Evolutionary conservation across 2,113 vertebrate genomes (phyloP).

Genomic region (Craseonycteris thonglongyai): DNA sequence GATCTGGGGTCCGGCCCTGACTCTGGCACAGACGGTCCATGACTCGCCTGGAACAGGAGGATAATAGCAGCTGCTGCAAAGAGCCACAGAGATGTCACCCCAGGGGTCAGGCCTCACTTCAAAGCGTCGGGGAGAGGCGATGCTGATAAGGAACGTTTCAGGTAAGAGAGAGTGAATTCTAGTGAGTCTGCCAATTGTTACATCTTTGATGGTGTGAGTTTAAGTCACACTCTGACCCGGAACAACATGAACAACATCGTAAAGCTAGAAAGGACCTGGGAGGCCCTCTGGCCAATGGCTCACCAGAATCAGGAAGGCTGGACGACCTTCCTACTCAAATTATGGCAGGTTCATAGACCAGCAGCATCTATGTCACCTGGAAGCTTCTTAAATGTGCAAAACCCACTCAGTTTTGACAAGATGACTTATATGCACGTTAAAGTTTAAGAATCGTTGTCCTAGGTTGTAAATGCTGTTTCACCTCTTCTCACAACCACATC

Average conservation of each 20-base stretch:
- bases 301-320: not conserved
- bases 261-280: not conserved
- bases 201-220: not conserved
- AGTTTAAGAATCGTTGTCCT: not conserved
- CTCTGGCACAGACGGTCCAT: not conserved
- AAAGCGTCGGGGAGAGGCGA: too few species aligned
- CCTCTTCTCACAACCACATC: too few species aligned
- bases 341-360: not conserved
- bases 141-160: not conserved
- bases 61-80: not conserved
- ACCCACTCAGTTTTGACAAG: not conserved
- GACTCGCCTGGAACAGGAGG: not conserved
- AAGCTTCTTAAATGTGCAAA: not conserved
- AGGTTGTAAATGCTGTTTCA: too few species aligned
- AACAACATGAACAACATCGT: not conserved
- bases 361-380: not conserved
- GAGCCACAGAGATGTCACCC: not conserved
- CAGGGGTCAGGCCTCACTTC: not conserved
- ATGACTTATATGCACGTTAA: not conserved
- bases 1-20: not conserved
- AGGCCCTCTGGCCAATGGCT: not conserved
- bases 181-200: not conserved
- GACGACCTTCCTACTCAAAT: not conserved
- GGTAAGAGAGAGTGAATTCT: not conserved
- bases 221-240: not conserved